Percentiles rank a stretch among this genome's conserved stretches.
These are phyloP conservation scores for Drosophila setifemur DNA, from an alignment of 1,140 invertebrate genomes.

Conservation along the genomic window DNA sequence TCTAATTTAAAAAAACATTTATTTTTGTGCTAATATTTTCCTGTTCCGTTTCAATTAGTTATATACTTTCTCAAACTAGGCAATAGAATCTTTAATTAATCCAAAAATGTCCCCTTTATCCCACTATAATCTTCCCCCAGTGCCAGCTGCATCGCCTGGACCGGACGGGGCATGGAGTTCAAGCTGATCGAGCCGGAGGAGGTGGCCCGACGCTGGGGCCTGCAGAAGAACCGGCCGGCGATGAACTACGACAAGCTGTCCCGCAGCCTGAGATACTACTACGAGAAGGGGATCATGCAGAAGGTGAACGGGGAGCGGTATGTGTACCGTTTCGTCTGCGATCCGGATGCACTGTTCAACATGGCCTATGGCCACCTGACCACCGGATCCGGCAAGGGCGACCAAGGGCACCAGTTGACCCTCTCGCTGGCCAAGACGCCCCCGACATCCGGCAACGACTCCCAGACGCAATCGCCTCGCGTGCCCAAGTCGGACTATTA, in stretches of 20 bases:
- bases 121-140: slow-evolving; percentile 83
- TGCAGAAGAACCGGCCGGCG: slow-evolving; percentile 94
- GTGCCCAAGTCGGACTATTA: slow-evolving; percentile 69
- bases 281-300: slow-evolving; percentile 99
- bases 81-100: too few relatives aligned
- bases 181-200: slow-evolving; percentile 97
- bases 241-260: slow-evolving; percentile 99
- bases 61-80: too few relatives aligned
- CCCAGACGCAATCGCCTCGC: slow-evolving; percentile 53
- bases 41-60: too few relatives aligned
- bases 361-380: slow-evolving; percentile 86
- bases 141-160: slow-evolving; percentile 96
- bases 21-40: too few relatives aligned
- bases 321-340: slow-evolving; percentile 98
- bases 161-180: slow-evolving; percentile 96
- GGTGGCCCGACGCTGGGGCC: slow-evolving; percentile 91
- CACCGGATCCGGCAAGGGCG: slow-evolving; percentile 39
- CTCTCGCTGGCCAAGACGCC: slow-evolving; percentile 56
- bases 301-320: slow-evolving; percentile 98
- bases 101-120: too few relatives aligned
- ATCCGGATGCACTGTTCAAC: slow-evolving; percentile 95
- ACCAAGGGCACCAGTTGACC: slow-evolving; percentile 83
- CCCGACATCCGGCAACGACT: slow-evolving; percentile 23
- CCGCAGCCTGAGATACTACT: slow-evolving; percentile 96
- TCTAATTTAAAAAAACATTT: too few relatives aligned